Evolutionary conservation across 2,888 invertebrate genomes (phyloP), one percentile per base, ranked within the genome.

Genomic region (Baronia brevicornis): DNA sequence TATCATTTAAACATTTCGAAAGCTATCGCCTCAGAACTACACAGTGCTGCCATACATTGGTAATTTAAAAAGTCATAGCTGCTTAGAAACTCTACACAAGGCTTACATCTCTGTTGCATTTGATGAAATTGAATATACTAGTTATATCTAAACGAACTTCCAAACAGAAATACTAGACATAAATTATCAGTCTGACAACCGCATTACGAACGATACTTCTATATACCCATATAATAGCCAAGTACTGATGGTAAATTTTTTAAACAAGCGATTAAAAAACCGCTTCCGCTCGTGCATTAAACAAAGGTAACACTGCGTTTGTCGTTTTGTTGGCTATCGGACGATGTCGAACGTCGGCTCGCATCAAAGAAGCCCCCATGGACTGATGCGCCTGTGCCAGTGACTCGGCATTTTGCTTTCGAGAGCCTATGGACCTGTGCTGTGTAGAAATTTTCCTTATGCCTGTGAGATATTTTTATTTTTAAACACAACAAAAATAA

Each of bases 251-350:
- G 4, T 1, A 8, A 2, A 4, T 3, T n/a, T 5, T 12, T 5
- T 21, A n/a, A n/a, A 14, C 1, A 10, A 5, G 14, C 14, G 10
- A 20, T 1, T 2, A 21, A 2, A 7, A 4, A 21, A 43, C 32
- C 44, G 64, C 64, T 60, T 26, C 13, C 35, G 52, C 59, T 39
- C 43, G 4, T 62, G 21, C 41, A 55, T 61, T 61, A 40, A 17
- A 40, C 56, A 55, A 38, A 29, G 24, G 28, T 33, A 33, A 33
- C 39, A 35, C 36, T 40, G 38, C 45, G 60, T 60, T 72, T 64
- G 72, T 79, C 77, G 75, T 79, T 79, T 80, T 79, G 77, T 78
- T 71, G 68, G 72, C 66, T 71, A 78, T 79, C 75, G 77, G 55
- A 38, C 66, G 75, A 68, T 69, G 78, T 73, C 74, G 78, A 78